phyloP scores from a whole-genome alignment of 1,140 invertebrate species.

The Cyrtorhinus lividipennis region DNA sequence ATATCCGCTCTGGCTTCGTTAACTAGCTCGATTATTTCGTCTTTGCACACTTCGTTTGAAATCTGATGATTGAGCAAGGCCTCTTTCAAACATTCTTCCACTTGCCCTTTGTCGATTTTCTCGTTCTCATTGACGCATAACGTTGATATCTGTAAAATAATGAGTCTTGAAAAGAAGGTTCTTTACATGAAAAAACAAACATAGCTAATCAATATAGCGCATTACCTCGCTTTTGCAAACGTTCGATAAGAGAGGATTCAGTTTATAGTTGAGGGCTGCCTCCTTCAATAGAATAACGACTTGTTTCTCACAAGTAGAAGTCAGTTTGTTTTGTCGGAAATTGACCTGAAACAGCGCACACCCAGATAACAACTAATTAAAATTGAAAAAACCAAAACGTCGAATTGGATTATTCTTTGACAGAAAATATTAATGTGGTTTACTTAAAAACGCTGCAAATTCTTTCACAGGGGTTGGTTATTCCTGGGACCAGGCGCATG shows the following conservation, averaged over 20 bases:
- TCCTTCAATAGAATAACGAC: constrained; percentile 67
- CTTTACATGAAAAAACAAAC: neutral
- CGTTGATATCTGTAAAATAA: constrained; percentile 31
- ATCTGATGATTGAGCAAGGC: constrained; percentile 56
- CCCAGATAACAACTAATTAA: constrained; percentile 15
- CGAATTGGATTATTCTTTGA: neutral
- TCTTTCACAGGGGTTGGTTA: too few relatives aligned
- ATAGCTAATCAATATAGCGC: neutral
- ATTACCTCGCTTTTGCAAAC: constrained; percentile 49
- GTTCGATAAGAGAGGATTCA: constrained; percentile 66
- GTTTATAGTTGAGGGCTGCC: constrained; percentile 69
- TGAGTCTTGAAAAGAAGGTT: neutral
- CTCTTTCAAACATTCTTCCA: constrained; percentile 81
- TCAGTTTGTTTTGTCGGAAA: constrained; percentile 56
- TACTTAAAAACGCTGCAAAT: too few relatives aligned
- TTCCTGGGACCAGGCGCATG: too few relatives aligned
- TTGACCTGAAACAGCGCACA: constrained; percentile 38
- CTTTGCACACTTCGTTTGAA: constrained; percentile 51
- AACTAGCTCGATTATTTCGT: constrained; percentile 68
- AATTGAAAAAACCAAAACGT: constrained; percentile 19
- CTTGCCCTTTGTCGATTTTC: constrained; percentile 39
- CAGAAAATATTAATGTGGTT: neutral
- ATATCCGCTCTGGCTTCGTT: constrained; percentile 68
- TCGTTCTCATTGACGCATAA: constrained; percentile 34
- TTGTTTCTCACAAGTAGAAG: constrained; percentile 61